Conservation (phyloP, 2,888 invertebrate species). For the Alitta virens region DNA sequence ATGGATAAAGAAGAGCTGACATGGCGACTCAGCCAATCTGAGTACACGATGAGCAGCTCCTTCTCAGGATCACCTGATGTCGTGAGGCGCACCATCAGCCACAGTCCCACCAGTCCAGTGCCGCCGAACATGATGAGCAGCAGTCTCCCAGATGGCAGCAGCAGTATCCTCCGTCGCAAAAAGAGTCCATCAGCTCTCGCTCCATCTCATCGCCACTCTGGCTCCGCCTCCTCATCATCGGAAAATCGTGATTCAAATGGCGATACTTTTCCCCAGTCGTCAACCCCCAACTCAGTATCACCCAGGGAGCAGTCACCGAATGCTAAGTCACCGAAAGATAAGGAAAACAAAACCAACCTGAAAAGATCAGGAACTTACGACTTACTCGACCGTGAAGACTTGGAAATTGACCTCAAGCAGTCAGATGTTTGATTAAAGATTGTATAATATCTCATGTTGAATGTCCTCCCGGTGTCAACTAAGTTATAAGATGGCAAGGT, state of each 20-base stretch:
- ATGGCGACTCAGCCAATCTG: constrained; percentile 74
- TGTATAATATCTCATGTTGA: too few species aligned
- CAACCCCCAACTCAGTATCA: background rate
- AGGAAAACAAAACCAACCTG: constrained; percentile 9
- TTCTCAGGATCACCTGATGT: constrained; percentile 17
- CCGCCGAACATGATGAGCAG: background rate
- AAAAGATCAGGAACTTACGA: constrained; percentile 26
- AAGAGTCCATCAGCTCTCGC: constrained; percentile 5
- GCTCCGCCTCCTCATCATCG: too few species aligned
- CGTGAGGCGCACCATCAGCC: constrained; percentile 20
- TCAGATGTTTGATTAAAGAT: constrained; percentile 1
- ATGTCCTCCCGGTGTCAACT: too few species aligned
- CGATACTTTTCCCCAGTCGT: too few species aligned
- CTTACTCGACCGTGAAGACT: constrained; percentile 18
- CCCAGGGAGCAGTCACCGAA: constrained; percentile 7
- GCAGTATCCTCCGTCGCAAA: constrained; percentile 3
- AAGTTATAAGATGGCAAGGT: too few species aligned
- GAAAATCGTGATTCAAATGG: too few species aligned
- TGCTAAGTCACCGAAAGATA: constrained; percentile 1
- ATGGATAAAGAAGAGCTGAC: constrained; percentile 85
- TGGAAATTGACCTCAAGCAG: constrained; percentile 11
- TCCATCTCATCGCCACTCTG: background rate
- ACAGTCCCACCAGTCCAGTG: constrained; percentile 17
- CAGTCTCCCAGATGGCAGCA: background rate
- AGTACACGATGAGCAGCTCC: background rate